A percentile compares a stretch with the other conserved stretches of the same genome.
These are phyloP conservation scores for Pseudoatta argentina DNA, from an alignment of 1,140 invertebrate genomes.

Conservation along the genomic window DNA sequence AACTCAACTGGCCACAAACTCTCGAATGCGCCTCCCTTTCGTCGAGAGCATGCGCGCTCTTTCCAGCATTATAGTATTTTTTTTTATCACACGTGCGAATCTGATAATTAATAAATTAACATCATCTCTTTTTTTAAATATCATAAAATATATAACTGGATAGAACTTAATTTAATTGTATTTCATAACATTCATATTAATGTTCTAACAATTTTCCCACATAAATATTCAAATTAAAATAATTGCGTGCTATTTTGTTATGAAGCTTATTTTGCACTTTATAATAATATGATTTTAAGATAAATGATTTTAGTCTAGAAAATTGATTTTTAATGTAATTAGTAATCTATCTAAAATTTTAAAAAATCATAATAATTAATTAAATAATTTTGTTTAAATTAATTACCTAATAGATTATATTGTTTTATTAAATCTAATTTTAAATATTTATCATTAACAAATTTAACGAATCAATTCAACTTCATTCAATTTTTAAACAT, in stretches of 20 bases:
- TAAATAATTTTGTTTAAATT: background rate
- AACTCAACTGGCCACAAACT: slow-evolving; percentile 68
- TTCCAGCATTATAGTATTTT: background rate
- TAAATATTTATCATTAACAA: background rate
- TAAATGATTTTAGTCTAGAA: background rate
- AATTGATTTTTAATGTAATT: background rate
- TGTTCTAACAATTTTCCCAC: background rate
- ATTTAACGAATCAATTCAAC: background rate
- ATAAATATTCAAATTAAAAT: background rate
- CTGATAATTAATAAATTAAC: slow-evolving; percentile 13
- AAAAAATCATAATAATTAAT: background rate
- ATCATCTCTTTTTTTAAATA: background rate
- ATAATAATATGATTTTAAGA: background rate
- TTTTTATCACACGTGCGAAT: background rate
- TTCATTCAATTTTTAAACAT: background rate
- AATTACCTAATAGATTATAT: background rate
- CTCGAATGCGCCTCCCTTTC: slow-evolving; percentile 59
- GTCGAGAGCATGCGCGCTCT: slow-evolving; percentile 69
- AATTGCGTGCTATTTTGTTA: background rate
- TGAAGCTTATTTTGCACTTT: background rate
- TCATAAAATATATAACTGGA: background rate
- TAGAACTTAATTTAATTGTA: background rate
- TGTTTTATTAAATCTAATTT: background rate
- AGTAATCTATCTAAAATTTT: background rate
- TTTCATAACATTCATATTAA: background rate